These are phyloP conservation scores for Pemphigus obesinymphae DNA, from an alignment of 1,140 invertebrate species.

Conservation along the genomic window DNA sequence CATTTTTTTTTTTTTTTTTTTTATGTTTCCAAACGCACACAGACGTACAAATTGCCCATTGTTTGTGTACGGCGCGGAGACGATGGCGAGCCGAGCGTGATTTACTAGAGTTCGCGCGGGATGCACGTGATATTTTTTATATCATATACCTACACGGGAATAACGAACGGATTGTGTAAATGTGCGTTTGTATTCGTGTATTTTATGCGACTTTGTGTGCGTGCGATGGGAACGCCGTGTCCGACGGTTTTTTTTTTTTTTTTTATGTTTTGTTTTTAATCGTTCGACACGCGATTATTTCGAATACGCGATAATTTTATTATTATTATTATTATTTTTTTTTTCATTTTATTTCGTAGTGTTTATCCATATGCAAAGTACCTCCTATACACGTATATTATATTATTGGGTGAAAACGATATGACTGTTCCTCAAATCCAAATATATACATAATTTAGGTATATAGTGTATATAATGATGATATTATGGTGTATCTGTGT, in stretches of 20 bases:
- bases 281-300: conserved; percentile 21
- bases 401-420: neutral
- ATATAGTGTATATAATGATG: too few species aligned
- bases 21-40: too few species aligned
- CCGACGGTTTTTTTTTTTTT: conserved; percentile 15
- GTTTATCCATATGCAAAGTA: neutral
- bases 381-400: neutral
- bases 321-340: too few species aligned
- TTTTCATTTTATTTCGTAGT: too few species aligned
- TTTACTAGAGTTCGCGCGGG: conserved; percentile 10
- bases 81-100: neutral
- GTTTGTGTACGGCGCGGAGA: neutral
- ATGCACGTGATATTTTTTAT: conserved; percentile 19
- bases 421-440: neutral
- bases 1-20: too few species aligned
- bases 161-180: neutral
- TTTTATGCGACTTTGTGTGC: too few species aligned
- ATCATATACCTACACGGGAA: too few species aligned
- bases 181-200: too few species aligned
- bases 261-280: too few species aligned
- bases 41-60: neutral
- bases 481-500: too few species aligned
- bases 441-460: too few species aligned
- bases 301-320: conserved; percentile 8
- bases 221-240: neutral